phyloP scores from a whole-genome alignment of 2,888 invertebrate genomes.

The Melanotus villosus region DNA sequence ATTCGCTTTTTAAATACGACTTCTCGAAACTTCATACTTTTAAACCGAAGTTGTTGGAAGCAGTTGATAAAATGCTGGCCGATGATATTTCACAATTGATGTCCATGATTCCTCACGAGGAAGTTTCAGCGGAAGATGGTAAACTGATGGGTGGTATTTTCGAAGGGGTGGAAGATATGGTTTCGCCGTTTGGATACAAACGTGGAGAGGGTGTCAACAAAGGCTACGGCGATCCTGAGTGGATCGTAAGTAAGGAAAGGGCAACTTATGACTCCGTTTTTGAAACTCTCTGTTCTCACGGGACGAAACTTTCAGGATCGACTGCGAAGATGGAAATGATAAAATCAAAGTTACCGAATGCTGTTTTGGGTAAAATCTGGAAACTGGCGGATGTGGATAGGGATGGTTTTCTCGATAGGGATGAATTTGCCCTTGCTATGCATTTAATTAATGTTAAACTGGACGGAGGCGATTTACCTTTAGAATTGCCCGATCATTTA shows the following conservation, averaged over 20 bases:
- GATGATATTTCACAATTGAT: constrained; percentile 95
- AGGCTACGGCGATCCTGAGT: constrained; percentile 94
- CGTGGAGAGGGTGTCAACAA: constrained; percentile 96
- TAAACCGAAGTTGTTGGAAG: constrained; percentile 90
- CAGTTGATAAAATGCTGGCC: constrained; percentile 95
- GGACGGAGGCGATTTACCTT: constrained; percentile 91
- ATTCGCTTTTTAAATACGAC: constrained; percentile 86
- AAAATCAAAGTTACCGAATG: constrained; percentile 97
- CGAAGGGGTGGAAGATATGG: constrained; percentile 84
- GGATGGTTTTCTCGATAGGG: constrained; percentile 93
- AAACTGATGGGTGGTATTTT: constrained; percentile 88
- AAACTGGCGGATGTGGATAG: constrained; percentile 95
- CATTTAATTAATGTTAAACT: constrained; percentile 93
- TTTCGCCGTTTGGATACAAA: constrained; percentile 93
- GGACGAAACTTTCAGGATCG: constrained; percentile 94
- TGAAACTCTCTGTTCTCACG: constrained; percentile 83
- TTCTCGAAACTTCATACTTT: constrained; percentile 94
- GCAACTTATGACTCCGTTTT: constrained; percentile 88
- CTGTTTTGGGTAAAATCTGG: constrained; percentile 97
- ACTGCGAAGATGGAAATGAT: constrained; percentile 95
- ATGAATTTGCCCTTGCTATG: constrained; percentile 98
- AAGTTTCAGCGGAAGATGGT: constrained; percentile 48
- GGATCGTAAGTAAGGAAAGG: constrained; percentile 94
- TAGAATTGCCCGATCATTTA: constrained; percentile 88
- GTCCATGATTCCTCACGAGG: constrained; percentile 88